Evolutionary conservation across 1,140 invertebrate species (phyloP), one percentile per base, ranked within the genome.

Genomic region (Eufriesea mexicana): DNA sequence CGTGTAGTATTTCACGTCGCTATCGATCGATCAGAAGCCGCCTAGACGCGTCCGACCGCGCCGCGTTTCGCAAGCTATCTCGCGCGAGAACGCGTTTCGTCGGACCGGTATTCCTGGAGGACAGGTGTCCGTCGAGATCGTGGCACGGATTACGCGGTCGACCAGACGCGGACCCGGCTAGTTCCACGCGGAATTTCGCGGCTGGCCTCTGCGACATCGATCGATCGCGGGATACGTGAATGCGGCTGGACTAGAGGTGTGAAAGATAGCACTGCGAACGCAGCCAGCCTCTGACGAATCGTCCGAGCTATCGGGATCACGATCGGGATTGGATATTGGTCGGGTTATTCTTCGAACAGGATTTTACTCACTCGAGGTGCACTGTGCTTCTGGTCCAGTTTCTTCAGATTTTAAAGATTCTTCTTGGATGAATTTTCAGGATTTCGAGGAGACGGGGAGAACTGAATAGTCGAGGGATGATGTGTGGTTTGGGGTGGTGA

Each of bases 51-150:
- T 73, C 49, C 55, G 64, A 68, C 73, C 73, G 59, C 75, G 64
- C 20, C 6, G 45, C 54, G 80, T 83, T 83, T 83, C 74, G 80
- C 80, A 77, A 77, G 23, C 72, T 25, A 47, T 74, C 35, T 54
- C 72, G 9, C 57, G 67, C 61, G 79, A 67, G 79, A 82, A 76
- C 80, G 73, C 73, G 35, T 55, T 66, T 20, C 57, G 72, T 55
- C 61, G 71, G 59, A 23, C 35, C 70, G 79, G 79, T 76, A 76
- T 83, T 76, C 74, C 80, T 78, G 74, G 66, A 78, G 80, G 74
- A 83, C 80, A 83, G 80, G 80, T 83, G 80, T 70, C 80, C 51
- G 74, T 70, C 74, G 66, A 83, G 74, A 78, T 83, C 66, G 66
- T 83, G 73, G 74, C 66, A 61, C 54, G 68, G 77, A 61, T 71